Base-by-base conservation (phyloP, 92 coral and sea anemone genomes). In the Montipora capitata region DNA sequence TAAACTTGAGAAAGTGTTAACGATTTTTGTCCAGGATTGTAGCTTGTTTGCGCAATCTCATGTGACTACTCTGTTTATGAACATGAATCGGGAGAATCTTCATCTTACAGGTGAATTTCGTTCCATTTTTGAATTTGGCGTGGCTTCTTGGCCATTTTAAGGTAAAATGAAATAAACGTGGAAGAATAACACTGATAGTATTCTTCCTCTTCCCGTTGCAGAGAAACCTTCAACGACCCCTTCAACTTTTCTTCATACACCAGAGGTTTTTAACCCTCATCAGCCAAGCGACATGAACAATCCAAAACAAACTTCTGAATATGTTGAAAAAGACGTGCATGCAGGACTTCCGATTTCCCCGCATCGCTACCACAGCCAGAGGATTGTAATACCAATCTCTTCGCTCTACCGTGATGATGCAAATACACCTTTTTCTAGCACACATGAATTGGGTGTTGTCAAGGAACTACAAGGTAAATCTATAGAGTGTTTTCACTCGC, bases 361-460 rank as follows among this genome's bases (percentile, higher is more conserved):
- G 65, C 66, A 75, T 8, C 76, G 5, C 17, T n/a, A 68, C 52
- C 49, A 16, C 12, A 65, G 77, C 51, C 71, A 83, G 35, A 57
- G 48, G 72, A 83, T 83, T 72, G 87, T 72, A 20, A 83, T 83
- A 83, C 87, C 87, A 61, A 83, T 83, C 56, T 83, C 87, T 56
- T 83, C 87, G 4, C 87, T 83, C 18, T 43, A 18, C 16, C 45
- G 79, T 10, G 86, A 41, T 15, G 44, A 43, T 15, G 79, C 59
- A 16, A 18, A 62, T 57, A 72, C 70, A 27, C 59, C 15, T 83
- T 42, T 51, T 11, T 44, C 61, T 18, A 13, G 45, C 61, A 43
- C 20, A 18, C 71, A 72, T 5, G 68, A 39, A n/a, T 12, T 5
- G 5, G 54, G 17, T 9, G 51, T 20, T 40, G 40, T n/a, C 15